These are phyloP conservation scores for Cyphomyrmex costatus DNA, from an alignment of 1,140 invertebrate species.

Conservation along the genomic window DNA sequence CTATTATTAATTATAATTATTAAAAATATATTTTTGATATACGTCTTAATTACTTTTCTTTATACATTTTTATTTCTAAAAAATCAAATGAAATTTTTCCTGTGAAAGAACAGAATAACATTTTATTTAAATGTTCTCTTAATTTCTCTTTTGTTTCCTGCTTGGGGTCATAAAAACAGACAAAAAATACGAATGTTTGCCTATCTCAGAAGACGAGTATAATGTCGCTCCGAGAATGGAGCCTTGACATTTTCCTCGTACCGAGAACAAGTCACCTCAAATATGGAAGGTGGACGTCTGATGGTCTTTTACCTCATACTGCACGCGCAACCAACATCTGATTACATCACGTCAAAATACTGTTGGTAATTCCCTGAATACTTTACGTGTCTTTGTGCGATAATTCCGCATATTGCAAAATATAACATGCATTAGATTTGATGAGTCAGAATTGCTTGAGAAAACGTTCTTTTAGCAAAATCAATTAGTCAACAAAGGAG, in stretches of 20 bases:
- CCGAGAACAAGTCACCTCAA: conserved; percentile 22
- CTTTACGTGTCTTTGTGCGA: neutral
- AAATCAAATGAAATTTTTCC: neutral
- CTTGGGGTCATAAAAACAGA: neutral
- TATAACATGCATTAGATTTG: neutral
- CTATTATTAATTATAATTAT: conserved; percentile 9
- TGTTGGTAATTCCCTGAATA: neutral
- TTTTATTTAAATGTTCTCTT: neutral
- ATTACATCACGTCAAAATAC: conserved; percentile 26
- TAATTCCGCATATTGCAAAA: conserved; percentile 14
- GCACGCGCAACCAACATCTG: neutral
- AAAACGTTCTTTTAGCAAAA: too few relatives aligned
- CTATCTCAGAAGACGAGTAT: neutral
- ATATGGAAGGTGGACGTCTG: conserved; percentile 2
- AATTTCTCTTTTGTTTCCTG: neutral
- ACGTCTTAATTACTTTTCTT: neutral
- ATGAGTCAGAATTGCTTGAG: conserved; percentile 17
- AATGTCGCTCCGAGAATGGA: conserved; percentile 12
- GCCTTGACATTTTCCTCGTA: conserved; percentile 55
- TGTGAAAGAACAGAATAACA: neutral
- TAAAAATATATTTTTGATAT: neutral
- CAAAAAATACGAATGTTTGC: neutral
- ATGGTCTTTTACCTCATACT: conserved; percentile 31
- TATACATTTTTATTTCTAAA: neutral
- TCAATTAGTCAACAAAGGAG: neutral